A percentile compares a stretch with the other conserved stretches of the same genome.
Conservation (phyloP, 2,797 vertebrate species). For the Sphenodon punctatus region DNA sequence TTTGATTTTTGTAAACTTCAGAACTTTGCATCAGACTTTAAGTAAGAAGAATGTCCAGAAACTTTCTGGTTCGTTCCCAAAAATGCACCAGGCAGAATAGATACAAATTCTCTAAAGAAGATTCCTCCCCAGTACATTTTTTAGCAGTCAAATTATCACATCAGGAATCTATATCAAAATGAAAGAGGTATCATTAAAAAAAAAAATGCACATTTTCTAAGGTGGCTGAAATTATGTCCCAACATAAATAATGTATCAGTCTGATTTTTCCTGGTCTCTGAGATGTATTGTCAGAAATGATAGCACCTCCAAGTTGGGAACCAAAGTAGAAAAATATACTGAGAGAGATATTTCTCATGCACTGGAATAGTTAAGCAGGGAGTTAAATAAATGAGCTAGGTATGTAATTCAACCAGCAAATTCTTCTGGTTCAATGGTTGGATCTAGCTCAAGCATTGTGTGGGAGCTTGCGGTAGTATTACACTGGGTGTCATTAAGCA, state of each 20-base stretch:
- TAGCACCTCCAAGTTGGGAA: background rate
- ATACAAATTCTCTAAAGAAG: background rate
- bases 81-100: conserved; percentile 1
- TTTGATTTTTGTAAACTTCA: conserved; percentile 44
- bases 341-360: conserved; percentile 33
- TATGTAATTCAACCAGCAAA: conserved; percentile 39
- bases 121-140: background rate
- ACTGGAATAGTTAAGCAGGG: conserved; percentile 27
- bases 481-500: conserved; percentile 24
- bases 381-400: conserved; percentile 45
- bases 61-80: background rate
- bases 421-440: conserved; percentile 55
- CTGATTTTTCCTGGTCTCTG: conserved; percentile 14
- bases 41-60: conserved; percentile 36
- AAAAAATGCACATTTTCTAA: background rate
- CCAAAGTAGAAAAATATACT: background rate
- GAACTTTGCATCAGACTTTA: conserved; percentile 33
- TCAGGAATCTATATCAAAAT: background rate
- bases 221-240: background rate
- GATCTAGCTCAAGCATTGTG: conserved; percentile 56
- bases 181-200: background rate
- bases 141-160: background rate
- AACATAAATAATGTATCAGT: background rate
- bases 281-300: background rate
- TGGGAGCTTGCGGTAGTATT: conserved; percentile 39